These are phyloP conservation scores for Diacarnus erythraeanus DNA, from an alignment of 37 sponge, comb jelly and placozoan genomes.

Conservation along the genomic window DNA sequence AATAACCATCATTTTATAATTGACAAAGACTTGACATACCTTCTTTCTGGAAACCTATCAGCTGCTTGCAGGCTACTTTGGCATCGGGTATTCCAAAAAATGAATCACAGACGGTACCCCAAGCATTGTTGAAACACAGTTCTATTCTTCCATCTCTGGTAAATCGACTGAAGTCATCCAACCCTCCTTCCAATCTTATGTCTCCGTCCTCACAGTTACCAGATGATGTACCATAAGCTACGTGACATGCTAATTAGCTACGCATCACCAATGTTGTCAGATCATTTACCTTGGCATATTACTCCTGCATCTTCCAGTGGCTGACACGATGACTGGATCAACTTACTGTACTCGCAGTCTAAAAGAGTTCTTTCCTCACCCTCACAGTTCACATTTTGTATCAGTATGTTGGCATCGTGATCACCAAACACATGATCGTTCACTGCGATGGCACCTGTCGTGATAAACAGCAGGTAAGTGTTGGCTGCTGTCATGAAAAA, in stretches of 20 bases:
- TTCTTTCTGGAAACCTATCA: background rate
- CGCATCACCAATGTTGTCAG: background rate
- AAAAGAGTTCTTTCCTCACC: constrained; percentile 15
- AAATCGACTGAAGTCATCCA: background rate
- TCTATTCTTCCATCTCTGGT: constrained; percentile 10
- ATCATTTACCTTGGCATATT: constrained; percentile 24
- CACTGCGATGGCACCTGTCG: constrained; percentile 9
- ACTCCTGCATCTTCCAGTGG: constrained; percentile 25
- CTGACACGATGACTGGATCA: background rate
- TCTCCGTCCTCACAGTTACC: background rate
- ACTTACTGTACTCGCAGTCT: background rate
- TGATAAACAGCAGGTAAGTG: too few species aligned
- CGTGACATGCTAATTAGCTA: too few species aligned
- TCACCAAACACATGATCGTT: background rate
- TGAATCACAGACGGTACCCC: constrained; percentile 14
- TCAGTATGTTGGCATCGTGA: background rate
- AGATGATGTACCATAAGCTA: background rate
- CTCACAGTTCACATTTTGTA: constrained; percentile 22
- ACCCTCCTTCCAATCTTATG: background rate
- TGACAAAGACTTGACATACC: too few species aligned
- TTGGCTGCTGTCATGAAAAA: too few species aligned
- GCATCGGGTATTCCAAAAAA: background rate
- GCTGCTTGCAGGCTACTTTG: background rate
- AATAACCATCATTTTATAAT: too few species aligned
- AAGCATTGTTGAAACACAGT: constrained; percentile 8